Conservation (phyloP, 2,113 vertebrate genomes). For the Callospermophilus lateralis region DNA sequence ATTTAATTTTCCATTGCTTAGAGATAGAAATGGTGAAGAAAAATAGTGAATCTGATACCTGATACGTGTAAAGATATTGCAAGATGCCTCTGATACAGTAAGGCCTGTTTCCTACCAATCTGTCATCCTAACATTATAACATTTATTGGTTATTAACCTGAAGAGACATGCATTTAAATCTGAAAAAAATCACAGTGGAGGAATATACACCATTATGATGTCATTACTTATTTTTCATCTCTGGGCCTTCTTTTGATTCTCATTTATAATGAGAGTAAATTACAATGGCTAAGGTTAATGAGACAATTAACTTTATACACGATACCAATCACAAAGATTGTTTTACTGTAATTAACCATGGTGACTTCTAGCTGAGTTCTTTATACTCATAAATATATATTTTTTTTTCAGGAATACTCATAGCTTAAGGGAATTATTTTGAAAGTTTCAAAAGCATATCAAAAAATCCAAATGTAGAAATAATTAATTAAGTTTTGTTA, state of each 20-base stretch:
- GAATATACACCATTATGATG: conserved; percentile 44
- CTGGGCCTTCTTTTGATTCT: conserved; percentile 65
- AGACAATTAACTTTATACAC: conserved; percentile 80
- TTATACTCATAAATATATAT: conserved; percentile 56
- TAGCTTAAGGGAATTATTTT: conserved; percentile 66
- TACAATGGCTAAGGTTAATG: conserved; percentile 78
- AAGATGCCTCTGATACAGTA: neutral
- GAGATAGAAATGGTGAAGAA: neutral
- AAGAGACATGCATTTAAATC: conserved; percentile 50
- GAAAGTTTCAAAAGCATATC: conserved; percentile 63
- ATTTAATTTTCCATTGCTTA: conserved; percentile 32
- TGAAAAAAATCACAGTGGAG: conserved; percentile 40
- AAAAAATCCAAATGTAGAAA: conserved; percentile 66
- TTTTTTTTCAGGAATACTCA: conserved; percentile 46
- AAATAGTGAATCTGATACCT: neutral
- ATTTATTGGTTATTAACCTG: conserved; percentile 45
- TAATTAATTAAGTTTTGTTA: conserved; percentile 70
- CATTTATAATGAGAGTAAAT: conserved; percentile 73
- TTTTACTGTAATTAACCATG: conserved; percentile 79
- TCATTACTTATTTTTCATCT: conserved; percentile 63
- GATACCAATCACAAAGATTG: conserved; percentile 70
- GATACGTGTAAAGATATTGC: neutral
- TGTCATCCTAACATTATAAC: neutral
- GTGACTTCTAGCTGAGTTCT: conserved; percentile 70
- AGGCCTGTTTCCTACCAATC: neutral